Conservation (phyloP, 2,888 invertebrate genomes). For the Hirtodrosophila cameraria region DNA sequence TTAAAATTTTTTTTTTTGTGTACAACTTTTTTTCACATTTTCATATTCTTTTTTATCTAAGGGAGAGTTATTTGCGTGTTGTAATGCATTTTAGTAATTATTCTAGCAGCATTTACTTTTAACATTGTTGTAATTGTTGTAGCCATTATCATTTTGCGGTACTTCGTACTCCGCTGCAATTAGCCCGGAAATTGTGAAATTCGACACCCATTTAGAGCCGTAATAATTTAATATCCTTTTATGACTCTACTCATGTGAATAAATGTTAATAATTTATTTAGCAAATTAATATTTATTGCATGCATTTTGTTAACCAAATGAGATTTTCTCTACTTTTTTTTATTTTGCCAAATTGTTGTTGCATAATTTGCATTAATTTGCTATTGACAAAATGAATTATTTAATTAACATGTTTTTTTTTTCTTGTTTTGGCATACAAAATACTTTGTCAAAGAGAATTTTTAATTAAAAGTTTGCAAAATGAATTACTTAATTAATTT, state of each 20-base stretch:
- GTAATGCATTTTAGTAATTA: constrained; percentile 74
- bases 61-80: constrained; percentile 45
- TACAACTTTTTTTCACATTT: constrained; percentile 4
- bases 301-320: constrained; percentile 30
- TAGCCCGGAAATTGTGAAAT: constrained; percentile 40
- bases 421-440: neutral
- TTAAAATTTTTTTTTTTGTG: constrained; percentile 26
- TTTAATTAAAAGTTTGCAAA: constrained; percentile 30
- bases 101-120: constrained; percentile 59
- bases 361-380: constrained; percentile 30
- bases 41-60: neutral
- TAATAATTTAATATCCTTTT: constrained; percentile 55
- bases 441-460: neutral
- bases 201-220: constrained; percentile 27
- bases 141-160: constrained; percentile 47
- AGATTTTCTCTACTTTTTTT: constrained; percentile 9
- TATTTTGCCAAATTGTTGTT: neutral
- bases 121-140: constrained; percentile 21
- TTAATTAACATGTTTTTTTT: constrained; percentile 81
- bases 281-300: constrained; percentile 65
- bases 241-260: constrained; percentile 41
- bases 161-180: constrained; percentile 37
- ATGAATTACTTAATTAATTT: constrained; percentile 9
- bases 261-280: constrained; percentile 63
- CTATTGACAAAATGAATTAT: constrained; percentile 40